These are phyloP conservation scores for Galleria mellonella DNA, from an alignment of 1,140 invertebrate genomes.

Conservation along the genomic window DNA sequence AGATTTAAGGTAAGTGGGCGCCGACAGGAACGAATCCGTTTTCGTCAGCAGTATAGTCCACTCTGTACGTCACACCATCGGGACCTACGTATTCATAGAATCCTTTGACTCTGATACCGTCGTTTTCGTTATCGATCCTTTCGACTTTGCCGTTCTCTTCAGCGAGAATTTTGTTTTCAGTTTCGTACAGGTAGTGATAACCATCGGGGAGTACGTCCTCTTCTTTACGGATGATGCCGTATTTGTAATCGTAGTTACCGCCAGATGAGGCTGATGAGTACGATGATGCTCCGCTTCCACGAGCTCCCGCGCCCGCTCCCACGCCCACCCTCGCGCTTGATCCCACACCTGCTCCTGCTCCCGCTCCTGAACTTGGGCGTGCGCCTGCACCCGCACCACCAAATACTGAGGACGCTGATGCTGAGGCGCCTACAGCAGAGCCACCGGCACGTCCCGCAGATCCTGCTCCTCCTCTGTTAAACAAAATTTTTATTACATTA, in stretches of 20 bases:
- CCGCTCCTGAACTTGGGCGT: slow-evolving; percentile 8
- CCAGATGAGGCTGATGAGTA: slow-evolving; percentile 30
- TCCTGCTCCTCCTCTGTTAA: too few relatives aligned
- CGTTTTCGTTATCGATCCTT: slow-evolving; percentile 64
- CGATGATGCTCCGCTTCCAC: not conserved
- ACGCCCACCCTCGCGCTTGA: slow-evolving; percentile 2
- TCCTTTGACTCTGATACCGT: slow-evolving; percentile 74
- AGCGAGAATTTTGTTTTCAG: slow-evolving; percentile 77
- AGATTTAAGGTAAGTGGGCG: slow-evolving; percentile 66
- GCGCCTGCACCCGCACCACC: slow-evolving; percentile 23
- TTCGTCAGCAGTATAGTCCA: slow-evolving; percentile 80
- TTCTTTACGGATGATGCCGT: slow-evolving; percentile 60
- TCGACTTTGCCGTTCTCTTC: slow-evolving; percentile 74
- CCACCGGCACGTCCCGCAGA: slow-evolving; percentile 4
- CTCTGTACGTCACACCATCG: slow-evolving; percentile 80
- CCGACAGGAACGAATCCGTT: slow-evolving; percentile 79
- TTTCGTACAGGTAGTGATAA: slow-evolving; percentile 77
- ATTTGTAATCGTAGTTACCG: slow-evolving; percentile 53
- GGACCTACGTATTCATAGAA: slow-evolving; percentile 77
- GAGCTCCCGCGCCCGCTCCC: slow-evolving; percentile 1
- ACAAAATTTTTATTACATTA: too few relatives aligned
- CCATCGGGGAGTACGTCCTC: slow-evolving; percentile 50
- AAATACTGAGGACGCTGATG: slow-evolving; percentile 14
- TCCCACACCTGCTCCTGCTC: slow-evolving; percentile 19
- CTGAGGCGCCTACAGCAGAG: slow-evolving; percentile 14